Conservation (phyloP, 2,797 vertebrate genomes). For the Alosa sapidissima region DNA sequence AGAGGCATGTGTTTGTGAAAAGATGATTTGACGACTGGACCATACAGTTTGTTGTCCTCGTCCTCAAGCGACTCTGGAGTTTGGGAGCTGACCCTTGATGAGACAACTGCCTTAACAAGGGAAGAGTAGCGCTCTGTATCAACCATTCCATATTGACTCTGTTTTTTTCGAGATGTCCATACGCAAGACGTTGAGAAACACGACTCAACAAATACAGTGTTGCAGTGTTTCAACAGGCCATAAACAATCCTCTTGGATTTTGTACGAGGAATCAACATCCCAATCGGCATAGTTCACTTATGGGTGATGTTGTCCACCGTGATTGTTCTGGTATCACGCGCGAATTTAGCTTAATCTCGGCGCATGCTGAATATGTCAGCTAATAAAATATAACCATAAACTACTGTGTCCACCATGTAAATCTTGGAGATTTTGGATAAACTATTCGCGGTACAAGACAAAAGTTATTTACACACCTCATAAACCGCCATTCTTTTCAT, state of each 20-base stretch:
- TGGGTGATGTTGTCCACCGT: not conserved
- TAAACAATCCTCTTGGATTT: slow-evolving; percentile 36
- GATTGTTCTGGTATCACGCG: not conserved
- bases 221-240: slow-evolving; percentile 43
- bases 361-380: not conserved
- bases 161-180: slow-evolving; percentile 72
- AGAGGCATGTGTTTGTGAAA: slow-evolving; percentile 50
- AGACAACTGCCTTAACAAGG: slow-evolving; percentile 81
- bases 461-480: not conserved
- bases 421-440: not conserved
- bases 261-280: not conserved
- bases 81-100: slow-evolving; percentile 71
- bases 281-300: not conserved
- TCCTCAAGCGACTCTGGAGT: slow-evolving; percentile 77
- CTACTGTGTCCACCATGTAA: not conserved
- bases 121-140: slow-evolving; percentile 84
- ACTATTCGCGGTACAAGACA: not conserved
- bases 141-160: slow-evolving; percentile 78
- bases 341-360: not conserved
- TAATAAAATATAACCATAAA: not conserved
- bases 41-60: slow-evolving; percentile 82
- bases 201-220: slow-evolving; percentile 41
- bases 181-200: slow-evolving; percentile 67
- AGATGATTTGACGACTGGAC: slow-evolving; percentile 73
- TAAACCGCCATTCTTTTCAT: not conserved